Evolutionary conservation across 2,888 invertebrate species (phyloP), one percentile per base, ranked within the genome.

Genomic region (Magallana nippona): DNA sequence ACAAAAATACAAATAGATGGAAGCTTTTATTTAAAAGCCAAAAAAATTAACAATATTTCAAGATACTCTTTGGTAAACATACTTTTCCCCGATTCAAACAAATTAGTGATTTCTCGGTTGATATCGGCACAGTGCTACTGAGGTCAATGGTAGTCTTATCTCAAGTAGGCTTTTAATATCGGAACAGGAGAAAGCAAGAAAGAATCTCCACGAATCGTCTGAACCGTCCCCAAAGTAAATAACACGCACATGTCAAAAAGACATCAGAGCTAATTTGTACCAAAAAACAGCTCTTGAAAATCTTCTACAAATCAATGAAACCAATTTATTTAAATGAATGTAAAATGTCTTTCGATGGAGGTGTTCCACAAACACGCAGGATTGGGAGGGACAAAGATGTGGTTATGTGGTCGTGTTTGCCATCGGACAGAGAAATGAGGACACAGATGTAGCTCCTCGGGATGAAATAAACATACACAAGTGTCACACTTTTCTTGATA

Each of bases 221-320:
- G 32, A 32, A 71, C 71, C 22, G 71, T 22, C 71, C 27, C 71
- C 11, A 71, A 71, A 71, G 71, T 71, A 71, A 71, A 71, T 71
- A 71, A 71, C 71, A 71, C 71, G 32, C 71, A 71, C 71, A 71
- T 71, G 71, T 71, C 71, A 71, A 71, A 71, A 71, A 71, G 71
- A 71, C 71, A 71, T 71, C 71, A 71, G 71, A 71, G 13, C 71
- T 71, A 71, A 71, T 71, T 71, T 71, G 27, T 71, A 27, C 71
- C 71, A 71, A 71, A 71, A 71, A 71, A 71, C 71, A 71, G 71
- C 71, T 27, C 71, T 71, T 71, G 71, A 71, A 71, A 71, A 71
- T 32, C 71, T 71, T 71, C 71, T 71, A 71, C 71, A 71, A 71
- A 71, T 71, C 71, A 27, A 71, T 32, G 71, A 71, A 71, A 71